A percentile compares a stretch with the other conserved stretches of the same genome.
These are phyloP conservation scores for Catotricha subobsoleta DNA, from an alignment of 2,888 invertebrate genomes.

Conservation along the genomic window DNA sequence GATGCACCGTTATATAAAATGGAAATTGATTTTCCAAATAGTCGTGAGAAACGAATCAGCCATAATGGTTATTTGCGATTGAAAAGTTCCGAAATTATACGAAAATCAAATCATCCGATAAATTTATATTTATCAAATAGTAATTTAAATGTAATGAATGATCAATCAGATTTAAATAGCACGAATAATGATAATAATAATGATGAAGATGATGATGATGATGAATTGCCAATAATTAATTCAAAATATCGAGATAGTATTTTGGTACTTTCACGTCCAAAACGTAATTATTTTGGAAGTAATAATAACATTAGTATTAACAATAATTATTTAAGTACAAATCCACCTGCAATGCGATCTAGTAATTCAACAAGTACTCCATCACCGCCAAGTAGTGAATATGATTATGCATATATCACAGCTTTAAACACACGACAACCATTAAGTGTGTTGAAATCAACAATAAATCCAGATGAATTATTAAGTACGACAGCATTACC, in stretches of 20 bases:
- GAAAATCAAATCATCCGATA: constrained; percentile 8
- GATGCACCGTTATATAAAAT: constrained; percentile 45
- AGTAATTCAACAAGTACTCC: constrained; percentile 1
- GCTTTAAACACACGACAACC: constrained; percentile 39
- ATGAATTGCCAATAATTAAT: not conserved
- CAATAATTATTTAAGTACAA: not conserved
- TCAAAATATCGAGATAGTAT: constrained; percentile 9
- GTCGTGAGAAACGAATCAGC: constrained; percentile 16
- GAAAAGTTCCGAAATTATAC: constrained; percentile 18
- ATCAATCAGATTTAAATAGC: not conserved
- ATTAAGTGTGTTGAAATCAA: constrained; percentile 20
- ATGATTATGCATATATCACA: constrained; percentile 41
- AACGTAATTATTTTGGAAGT: too few relatives aligned
- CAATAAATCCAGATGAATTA: constrained; percentile 7
- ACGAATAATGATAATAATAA: constrained; percentile 4
- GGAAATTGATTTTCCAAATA: constrained; percentile 31
- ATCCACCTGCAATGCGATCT: too few relatives aligned
- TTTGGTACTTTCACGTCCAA: not conserved
- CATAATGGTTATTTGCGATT: constrained; percentile 23
- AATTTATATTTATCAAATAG: not conserved
- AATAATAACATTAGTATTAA: not conserved
- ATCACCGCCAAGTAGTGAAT: constrained; percentile 14
- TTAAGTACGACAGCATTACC: constrained; percentile 16
- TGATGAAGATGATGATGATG: too few relatives aligned
- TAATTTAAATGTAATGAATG: not conserved